Evolutionary conservation across 2,113 vertebrate species (phyloP), one percentile per base, ranked within the genome.

Genomic region (Tragelaphus imberbis): DNA sequence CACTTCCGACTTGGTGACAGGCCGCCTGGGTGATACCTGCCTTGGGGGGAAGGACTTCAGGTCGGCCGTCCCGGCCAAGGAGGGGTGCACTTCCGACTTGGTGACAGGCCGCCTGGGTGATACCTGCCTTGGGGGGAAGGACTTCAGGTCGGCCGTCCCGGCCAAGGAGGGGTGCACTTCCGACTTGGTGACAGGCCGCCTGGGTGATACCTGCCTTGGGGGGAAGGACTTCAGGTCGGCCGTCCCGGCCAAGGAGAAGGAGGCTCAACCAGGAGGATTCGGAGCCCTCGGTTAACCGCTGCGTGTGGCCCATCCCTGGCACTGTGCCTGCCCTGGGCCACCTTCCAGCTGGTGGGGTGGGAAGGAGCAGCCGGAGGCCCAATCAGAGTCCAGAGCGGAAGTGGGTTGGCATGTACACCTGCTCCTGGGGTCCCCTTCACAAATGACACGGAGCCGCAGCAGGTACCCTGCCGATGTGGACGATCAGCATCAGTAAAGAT

Each of bases 141-240:
- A 15, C 30, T 53, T 25, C 7, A 17, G 53, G 84, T 49, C 1
- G 13, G 81, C 19, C 0, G 0, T 40, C 61, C 94, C 0, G 33
- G 51, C 19, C 8, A 51, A 7, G 12, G 25, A 30, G n/a, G n/a
- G n/a, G 30, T 68, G 27, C 0, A 0, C 25, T 71, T 55, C 6
- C 0, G 2, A 5, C 55, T 51, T 51, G 2, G 11, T 0, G 1
- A n/a, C 12, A 25, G 55, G 17, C 5, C 7, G 12, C 21, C 84
- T 0, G 5, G 16, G 23, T 8, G 36, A 10, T 10, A 3, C 28
- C 8, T 0, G 2, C 44, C 6, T 44, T 27, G 9, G 16, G 7
- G 21, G 55, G 16, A 84, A 2, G 36, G 53, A 15, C 30, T 53
- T 25, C 7, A 17, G 53, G 84, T 49, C 1, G 13, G 81, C 19